Conservation (phyloP, 2,888 invertebrate genomes). For the Troglohyphantes excavatus region DNA sequence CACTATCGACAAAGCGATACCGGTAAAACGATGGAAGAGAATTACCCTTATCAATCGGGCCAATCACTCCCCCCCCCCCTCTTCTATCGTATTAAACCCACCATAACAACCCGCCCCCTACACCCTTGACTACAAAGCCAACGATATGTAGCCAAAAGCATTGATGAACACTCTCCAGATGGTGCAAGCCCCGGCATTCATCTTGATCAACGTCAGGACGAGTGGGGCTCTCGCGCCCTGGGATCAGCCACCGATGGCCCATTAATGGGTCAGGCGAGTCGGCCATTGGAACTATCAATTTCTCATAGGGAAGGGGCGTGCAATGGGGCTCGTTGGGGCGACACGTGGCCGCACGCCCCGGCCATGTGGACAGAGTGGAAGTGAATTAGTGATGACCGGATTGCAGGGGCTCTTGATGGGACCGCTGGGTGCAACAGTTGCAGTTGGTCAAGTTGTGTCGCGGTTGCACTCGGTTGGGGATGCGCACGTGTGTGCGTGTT, state of each 20-base stretch:
- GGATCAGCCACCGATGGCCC: constrained; percentile 67
- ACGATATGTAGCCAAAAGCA: constrained; percentile 67
- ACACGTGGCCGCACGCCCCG: constrained; percentile 65
- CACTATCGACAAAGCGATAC: constrained; percentile 69
- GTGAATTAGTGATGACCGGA: constrained; percentile 72
- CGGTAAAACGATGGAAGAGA: constrained; percentile 66
- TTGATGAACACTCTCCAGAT: constrained; percentile 48
- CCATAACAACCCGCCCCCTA: constrained; percentile 20
- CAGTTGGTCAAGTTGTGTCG: constrained; percentile 62
- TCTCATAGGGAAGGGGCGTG: constrained; percentile 61
- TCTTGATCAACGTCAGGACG: constrained; percentile 65
- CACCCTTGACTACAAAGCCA: constrained; percentile 42
- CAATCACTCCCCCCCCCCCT: constrained; percentile 58
- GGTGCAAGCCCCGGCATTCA: constrained; percentile 63
- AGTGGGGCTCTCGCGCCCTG: constrained; percentile 61
- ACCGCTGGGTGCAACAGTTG: constrained; percentile 72
- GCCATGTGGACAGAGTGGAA: constrained; percentile 74
- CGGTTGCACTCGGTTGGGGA: neutral
- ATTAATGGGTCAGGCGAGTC: constrained; percentile 71
- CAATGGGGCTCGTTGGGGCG: constrained; percentile 12
- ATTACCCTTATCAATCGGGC: constrained; percentile 73
- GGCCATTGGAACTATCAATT: constrained; percentile 70
- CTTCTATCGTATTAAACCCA: constrained; percentile 38
- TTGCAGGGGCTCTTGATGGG: constrained; percentile 60
- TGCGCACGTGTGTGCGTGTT: neutral